Evolutionary conservation across 2,888 invertebrate species (phyloP).

Genomic region (Lasioglossum oenotherae): DNA sequence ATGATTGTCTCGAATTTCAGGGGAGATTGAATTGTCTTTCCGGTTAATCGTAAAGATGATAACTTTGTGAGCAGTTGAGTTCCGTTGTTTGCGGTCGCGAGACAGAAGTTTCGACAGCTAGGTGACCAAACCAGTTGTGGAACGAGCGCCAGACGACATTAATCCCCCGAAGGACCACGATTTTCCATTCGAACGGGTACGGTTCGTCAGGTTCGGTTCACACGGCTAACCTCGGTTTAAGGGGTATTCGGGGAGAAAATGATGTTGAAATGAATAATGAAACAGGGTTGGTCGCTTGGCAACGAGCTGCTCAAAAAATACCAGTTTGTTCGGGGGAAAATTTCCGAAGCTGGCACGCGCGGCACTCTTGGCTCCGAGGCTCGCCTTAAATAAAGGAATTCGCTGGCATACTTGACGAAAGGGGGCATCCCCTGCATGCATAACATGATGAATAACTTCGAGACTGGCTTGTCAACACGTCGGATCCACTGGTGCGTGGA

Average conservation of each 20-base stretch:
- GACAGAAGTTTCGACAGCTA: constrained; percentile 6
- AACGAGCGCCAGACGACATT: constrained; percentile 27
- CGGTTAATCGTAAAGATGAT: not conserved
- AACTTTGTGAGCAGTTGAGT: not conserved
- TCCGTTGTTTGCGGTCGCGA: not conserved
- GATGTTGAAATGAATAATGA: constrained; percentile 50
- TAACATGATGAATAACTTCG: constrained; percentile 51
- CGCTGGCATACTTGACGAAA: constrained; percentile 15
- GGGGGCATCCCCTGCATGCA: constrained; percentile 37
- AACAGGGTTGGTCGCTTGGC: constrained; percentile 43
- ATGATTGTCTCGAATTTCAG: not conserved
- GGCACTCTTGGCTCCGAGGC: constrained; percentile 32
- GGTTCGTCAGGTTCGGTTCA: constrained; percentile 38
- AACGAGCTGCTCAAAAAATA: constrained; percentile 25
- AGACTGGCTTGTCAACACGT: constrained; percentile 39
- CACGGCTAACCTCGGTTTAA: constrained; percentile 30
- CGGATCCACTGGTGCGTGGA: constrained; percentile 1
- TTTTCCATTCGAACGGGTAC: constrained; percentile 44
- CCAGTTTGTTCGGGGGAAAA: constrained; percentile 3
- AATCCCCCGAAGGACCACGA: constrained; percentile 29
- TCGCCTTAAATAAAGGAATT: constrained; percentile 40
- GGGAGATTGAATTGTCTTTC: not conserved
- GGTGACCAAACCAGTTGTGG: not conserved
- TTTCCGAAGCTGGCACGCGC: constrained; percentile 37
- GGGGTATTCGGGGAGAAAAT: constrained; percentile 23